phyloP scores from a whole-genome alignment of 2,113 vertebrate species.

The Charina bottae region DNA sequence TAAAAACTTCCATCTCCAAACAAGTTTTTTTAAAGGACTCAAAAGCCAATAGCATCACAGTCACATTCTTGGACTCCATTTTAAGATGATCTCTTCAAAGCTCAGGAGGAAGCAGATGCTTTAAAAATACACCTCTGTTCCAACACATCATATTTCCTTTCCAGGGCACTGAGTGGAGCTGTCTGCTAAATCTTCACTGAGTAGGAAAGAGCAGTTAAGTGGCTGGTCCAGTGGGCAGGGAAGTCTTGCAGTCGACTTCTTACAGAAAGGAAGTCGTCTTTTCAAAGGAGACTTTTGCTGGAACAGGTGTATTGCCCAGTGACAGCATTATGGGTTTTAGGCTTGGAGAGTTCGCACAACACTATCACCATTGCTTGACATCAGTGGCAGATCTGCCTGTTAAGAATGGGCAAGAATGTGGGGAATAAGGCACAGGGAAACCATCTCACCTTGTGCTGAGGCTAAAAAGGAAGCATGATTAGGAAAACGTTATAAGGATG shows the following conservation, averaged over 20 bases:
- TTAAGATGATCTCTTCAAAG: not conserved
- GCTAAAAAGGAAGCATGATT: not conserved
- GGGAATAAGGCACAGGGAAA: not conserved
- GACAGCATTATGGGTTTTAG: not conserved
- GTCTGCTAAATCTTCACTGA: not conserved
- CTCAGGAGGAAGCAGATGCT: not conserved
- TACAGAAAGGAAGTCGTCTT: not conserved
- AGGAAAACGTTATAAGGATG: not conserved
- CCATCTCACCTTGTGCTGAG: not conserved
- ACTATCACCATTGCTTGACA: too few species aligned
- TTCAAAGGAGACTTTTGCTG: not conserved
- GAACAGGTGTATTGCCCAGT: not conserved
- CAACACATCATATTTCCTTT: not conserved
- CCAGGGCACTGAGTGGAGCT: not conserved
- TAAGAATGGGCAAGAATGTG: not conserved
- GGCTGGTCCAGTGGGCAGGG: not conserved
- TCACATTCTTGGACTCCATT: not conserved
- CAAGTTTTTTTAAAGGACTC: not conserved
- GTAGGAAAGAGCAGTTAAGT: not conserved
- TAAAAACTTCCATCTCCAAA: not conserved
- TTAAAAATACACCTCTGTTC: not conserved
- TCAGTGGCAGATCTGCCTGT: not conserved
- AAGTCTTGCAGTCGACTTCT: not conserved
- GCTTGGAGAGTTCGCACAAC: not conserved
- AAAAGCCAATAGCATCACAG: not conserved